Evolutionary conservation across 1,140 invertebrate genomes (phyloP), one percentile per base, ranked within the genome.

Genomic region (Drosophila littoralis): DNA sequence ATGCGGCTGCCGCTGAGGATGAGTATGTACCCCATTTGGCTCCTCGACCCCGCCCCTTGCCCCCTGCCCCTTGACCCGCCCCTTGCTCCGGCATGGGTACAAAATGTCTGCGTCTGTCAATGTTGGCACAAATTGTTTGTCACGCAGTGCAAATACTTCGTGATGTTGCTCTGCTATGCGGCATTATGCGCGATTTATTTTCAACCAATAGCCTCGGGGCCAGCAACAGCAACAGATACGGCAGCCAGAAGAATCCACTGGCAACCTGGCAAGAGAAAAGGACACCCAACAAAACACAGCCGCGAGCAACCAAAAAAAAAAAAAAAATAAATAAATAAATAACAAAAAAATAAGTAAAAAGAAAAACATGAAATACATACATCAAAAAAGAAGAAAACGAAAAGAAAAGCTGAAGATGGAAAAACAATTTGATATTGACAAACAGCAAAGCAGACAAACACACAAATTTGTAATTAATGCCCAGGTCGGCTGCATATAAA

Each of bases 131-230:
- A 91, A 91, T 90, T 91, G 90, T 92, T 92, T 91, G 91, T 92
- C 91, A 92, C 91, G 91, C 91, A 92, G 84, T 81, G 90, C 86
- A 92, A 92, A 92, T 92, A 92, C 89, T 92, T 85, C 91, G 91
- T 92, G 91, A 81, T 89, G 86, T 86, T 92, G 86, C 77, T 81
- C 72, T 74, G 77, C 75, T 90, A 90, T 83, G 81, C 75, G 91
- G 91, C 75, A 92, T 92, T 92, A 92, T 86, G 81, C 82, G 83
- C 86, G 91, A 92, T 92, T 92, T 92, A 86, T 88, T 86, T 72
- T 71, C 60, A 75, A 69, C 63, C 63, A 74, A 77, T 59, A 67
- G 73, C 70, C 61, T 66, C 70, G 63, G 70, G 72, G 43, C n/a
- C 57, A 60, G n/a, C 17, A 46, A 36, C 7, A 58, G 36, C 6